A percentile compares a stretch with the other conserved stretches of the same genome.
These are phyloP conservation scores for Cristatella mucedo DNA, from an alignment of 2,888 invertebrate genomes.

Conservation along the genomic window DNA sequence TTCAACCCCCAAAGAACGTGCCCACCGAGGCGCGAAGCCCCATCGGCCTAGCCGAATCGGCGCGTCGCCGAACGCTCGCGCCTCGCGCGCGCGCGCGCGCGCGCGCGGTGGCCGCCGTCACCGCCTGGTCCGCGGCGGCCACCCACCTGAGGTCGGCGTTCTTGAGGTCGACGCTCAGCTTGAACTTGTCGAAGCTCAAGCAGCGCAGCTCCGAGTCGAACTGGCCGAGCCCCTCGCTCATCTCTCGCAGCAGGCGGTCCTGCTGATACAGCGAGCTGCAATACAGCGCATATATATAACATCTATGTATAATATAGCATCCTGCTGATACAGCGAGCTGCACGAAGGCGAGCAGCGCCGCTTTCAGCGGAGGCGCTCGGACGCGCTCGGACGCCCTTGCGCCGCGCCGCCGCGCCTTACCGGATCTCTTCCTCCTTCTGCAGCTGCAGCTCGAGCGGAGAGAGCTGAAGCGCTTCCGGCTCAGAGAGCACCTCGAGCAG, in stretches of 20 bases:
- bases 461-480: slow-evolving; percentile 10
- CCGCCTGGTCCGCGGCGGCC: not conserved
- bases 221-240: slow-evolving; percentile 46
- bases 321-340: no score
- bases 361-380: no score
- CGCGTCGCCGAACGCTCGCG: no score
- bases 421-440: slow-evolving; percentile 23
- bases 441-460: slow-evolving; percentile 22
- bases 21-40: no score
- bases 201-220: slow-evolving; percentile 47
- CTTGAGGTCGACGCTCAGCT: slow-evolving; percentile 31
- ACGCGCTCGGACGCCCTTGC: no score
- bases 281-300: slow-evolving; percentile 8
- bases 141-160: slow-evolving; percentile 34
- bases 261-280: slow-evolving; percentile 42
- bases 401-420: slow-evolving; percentile 15
- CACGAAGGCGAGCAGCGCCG: no score
- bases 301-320: no score
- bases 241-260: slow-evolving; percentile 47
- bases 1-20: no score
- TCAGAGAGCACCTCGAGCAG: slow-evolving; percentile 12
- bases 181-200: slow-evolving; percentile 33
- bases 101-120: no score
- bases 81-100: no score
- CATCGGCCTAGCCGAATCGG: no score